Base-by-base conservation (phyloP, 2,797 vertebrate genomes). In the Sandelia bainsii region DNA sequence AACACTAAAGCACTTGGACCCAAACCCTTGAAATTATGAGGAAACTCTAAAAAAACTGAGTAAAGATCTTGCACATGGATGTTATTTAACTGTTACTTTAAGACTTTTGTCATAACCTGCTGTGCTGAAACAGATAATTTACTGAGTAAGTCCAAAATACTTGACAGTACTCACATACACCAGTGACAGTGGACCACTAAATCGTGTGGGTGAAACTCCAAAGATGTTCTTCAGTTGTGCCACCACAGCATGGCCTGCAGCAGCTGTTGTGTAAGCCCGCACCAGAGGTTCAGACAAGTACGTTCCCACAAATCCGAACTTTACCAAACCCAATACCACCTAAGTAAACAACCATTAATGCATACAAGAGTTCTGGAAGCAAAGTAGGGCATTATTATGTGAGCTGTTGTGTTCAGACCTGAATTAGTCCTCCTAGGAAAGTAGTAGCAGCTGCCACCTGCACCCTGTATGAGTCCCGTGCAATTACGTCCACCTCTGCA, bases 231-330 rank as follows among this genome's bases (percentile, higher is more conserved):
- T 99, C 59, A 99, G 93, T 83, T 99, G 98, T 1, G 97, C 97
- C 64, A 97, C 10, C 0, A 98, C 95, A 52, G 98, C 98, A 0
- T 98, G 97, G 68, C 92, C 79, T 0, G 97, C 93, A 0, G 97
- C 95, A 1, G 96, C 98, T 0, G 97, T 96, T 60, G 97, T 99
- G 69, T 99, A 99, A 51, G 95, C 96, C 1, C 97, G 94, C 54
- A 99, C 96, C 85, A 99, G 90, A 0, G 98, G 98, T 62, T 99
- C 97, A 0, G 97, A 98, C 62, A 99, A 93, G 86, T 99, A 99
- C 6, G 95, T 99, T 75, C 96, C 98, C 84, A 99, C 96, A 10
- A 99, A 99, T 64, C 98, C 98, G 16, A 99, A 98, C 86, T 95
- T 97, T 23, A 97, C 89, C 72, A 97, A 86, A 51, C 98, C 98